phyloP scores from a whole-genome alignment of 1,140 invertebrate genomes.

The Lepidurus packardi region DNA sequence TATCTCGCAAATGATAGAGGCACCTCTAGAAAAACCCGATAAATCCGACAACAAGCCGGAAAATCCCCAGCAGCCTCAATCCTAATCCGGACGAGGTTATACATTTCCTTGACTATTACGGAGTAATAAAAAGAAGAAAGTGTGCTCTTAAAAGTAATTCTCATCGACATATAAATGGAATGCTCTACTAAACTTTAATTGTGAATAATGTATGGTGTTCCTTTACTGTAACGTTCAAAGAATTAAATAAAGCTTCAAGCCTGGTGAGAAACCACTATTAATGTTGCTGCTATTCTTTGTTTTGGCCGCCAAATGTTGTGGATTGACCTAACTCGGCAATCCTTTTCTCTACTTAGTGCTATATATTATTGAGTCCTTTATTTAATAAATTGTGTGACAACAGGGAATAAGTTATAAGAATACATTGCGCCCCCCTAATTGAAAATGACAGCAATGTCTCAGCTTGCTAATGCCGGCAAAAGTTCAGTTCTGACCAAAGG shows the following conservation, averaged over 20 bases:
- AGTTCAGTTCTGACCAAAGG: slow-evolving; percentile 3
- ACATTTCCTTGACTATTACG: neutral
- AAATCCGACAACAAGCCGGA: neutral
- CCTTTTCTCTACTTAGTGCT: neutral
- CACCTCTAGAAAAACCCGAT: neutral
- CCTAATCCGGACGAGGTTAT: neutral
- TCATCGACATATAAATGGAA: too few species aligned
- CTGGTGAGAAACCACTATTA: neutral
- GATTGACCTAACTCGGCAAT: neutral
- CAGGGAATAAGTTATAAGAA: neutral
- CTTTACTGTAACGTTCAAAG: too few species aligned
- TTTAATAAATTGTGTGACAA: neutral
- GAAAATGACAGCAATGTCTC: neutral
- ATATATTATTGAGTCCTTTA: neutral
- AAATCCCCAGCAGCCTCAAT: neutral
- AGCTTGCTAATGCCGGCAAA: neutral
- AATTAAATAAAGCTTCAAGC: neutral
- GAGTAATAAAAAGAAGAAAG: neutral
- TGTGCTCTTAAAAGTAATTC: too few species aligned
- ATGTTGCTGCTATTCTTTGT: neutral
- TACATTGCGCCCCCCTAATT: neutral
- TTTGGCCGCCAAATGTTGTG: neutral
- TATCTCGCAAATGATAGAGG: neutral
- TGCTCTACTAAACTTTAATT: neutral
- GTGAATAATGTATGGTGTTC: neutral